Evolutionary conservation across 2,797 vertebrate species (phyloP), one percentile per base, ranked within the genome.

Genomic region (Phataginus tricuspis): DNA sequence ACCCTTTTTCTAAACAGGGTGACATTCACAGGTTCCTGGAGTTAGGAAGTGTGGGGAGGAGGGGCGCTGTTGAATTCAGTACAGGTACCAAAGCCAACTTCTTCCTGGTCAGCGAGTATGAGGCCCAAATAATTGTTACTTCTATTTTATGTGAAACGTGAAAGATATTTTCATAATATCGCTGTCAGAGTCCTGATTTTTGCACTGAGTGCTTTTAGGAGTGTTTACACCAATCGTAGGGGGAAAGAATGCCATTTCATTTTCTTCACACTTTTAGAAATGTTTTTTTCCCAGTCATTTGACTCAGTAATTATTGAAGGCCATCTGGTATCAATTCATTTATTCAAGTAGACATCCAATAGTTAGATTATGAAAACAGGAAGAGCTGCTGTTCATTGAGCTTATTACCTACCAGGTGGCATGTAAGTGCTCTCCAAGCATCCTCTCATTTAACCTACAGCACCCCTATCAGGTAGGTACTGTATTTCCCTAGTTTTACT

Each of bases 101-200:
- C 55, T 16, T 53, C 21, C 72, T 78, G 11, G 31, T 86, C 27
- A 25, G 29, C 1, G 3, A 2, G 3, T 64, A 1, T n/a, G 31
- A 87, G 63, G 10, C 37, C 25, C 23, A 39, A n/a, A 45, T 42
- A 18, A 29, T 59, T 49, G 86, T 79, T 14, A 53, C n/a, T 86
- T 95, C 88, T 84, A 2, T 74, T 87, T 86, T 59, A 80, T 72
- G 55, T 79, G 79, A 86, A 74, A 68, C 5, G 6, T 63, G 53
- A 51, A 90, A 91, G 74, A 39, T 78, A 10, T 79, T 91, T 91
- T 96, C 68, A 88, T 88, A 4, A 49, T 71, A 42, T 69, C 49
- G 19, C 69, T 84, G 16, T 75, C 59, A 91, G 42, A 59, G 29
- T 75, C 78, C 78, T 86, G n/a, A 55, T 66, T 84, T 86, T 87